Evolutionary conservation across 2,888 invertebrate species (phyloP).

Genomic region (Calameuta filiformis): DNA sequence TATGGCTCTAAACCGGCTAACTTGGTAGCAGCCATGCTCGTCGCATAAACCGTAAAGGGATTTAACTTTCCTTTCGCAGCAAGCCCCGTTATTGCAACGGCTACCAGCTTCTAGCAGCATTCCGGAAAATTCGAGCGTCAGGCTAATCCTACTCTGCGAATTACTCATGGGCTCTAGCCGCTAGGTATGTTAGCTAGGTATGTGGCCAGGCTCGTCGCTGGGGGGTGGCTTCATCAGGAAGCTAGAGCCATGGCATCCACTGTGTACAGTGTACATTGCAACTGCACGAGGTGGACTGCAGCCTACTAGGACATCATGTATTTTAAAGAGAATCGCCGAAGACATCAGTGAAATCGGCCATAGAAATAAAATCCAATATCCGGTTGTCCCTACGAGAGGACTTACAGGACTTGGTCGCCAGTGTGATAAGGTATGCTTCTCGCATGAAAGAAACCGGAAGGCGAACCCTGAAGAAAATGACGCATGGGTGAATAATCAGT

Average conservation of each 20-base stretch:
- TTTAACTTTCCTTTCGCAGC: slow-evolving; percentile 61
- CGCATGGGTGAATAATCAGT: slow-evolving; percentile 62
- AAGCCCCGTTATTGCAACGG: slow-evolving; percentile 40
- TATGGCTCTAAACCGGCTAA: slow-evolving; percentile 60
- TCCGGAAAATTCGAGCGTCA: slow-evolving; percentile 42
- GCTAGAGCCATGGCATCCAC: not conserved
- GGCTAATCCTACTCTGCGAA: slow-evolving; percentile 33
- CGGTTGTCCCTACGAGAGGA: not conserved
- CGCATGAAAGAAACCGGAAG: not conserved
- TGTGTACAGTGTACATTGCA: not conserved
- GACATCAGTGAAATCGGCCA: not conserved
- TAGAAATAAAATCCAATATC: not conserved
- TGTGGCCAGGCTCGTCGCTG: not conserved
- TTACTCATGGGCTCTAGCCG: not conserved
- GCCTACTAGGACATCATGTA: not conserved
- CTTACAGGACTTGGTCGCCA: not conserved
- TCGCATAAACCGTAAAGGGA: slow-evolving; percentile 62
- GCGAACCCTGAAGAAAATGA: slow-evolving; percentile 50
- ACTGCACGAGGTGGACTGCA: not conserved
- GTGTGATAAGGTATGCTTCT: not conserved
- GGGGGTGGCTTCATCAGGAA: not conserved
- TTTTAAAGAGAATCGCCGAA: not conserved
- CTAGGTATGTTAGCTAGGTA: not conserved
- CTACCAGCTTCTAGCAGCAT: slow-evolving; percentile 15
- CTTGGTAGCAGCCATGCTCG: slow-evolving; percentile 53